Conservation (phyloP, 1,140 invertebrate species). For the Drosophila nigromelanica region DNA sequence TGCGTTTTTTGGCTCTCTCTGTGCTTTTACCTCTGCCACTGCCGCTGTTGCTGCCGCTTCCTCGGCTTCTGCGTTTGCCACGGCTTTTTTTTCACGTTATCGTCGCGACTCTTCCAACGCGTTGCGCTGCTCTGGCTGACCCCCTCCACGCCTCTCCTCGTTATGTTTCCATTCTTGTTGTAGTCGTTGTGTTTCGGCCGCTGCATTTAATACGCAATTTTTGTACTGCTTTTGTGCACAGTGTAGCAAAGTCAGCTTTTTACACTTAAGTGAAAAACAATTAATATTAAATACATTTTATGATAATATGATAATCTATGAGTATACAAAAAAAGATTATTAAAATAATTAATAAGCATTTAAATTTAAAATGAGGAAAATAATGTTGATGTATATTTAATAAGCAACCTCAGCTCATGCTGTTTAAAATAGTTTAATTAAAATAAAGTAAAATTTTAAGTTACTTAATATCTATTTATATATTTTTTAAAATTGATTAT, state of each 20-base stretch:
- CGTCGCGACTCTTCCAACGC: slow-evolving; percentile 52
- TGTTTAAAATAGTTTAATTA: too few relatives aligned
- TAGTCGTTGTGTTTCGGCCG: slow-evolving; percentile 60
- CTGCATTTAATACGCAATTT: slow-evolving; percentile 62
- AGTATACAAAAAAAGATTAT: too few relatives aligned
- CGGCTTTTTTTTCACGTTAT: slow-evolving; percentile 47
- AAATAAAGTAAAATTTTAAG: too few relatives aligned
- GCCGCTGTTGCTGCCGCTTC: background rate
- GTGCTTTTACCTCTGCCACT: slow-evolving; percentile 23
- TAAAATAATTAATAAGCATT: too few relatives aligned
- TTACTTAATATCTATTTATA: too few relatives aligned
- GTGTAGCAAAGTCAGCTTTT: slow-evolving; percentile 5
- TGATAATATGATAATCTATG: too few relatives aligned
- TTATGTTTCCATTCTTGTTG: slow-evolving; percentile 14
- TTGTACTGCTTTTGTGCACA: slow-evolving; percentile 60
- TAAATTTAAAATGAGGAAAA: too few relatives aligned
- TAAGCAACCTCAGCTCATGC: too few relatives aligned
- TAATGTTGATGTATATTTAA: too few relatives aligned
- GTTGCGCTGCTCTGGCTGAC: slow-evolving; percentile 13
- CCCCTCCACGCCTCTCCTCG: slow-evolving; percentile 3
- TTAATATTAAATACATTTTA: too few relatives aligned
- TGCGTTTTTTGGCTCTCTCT: slow-evolving; percentile 23
- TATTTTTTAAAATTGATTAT: too few relatives aligned
- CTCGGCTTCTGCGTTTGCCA: slow-evolving; percentile 23
- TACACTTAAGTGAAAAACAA: too few relatives aligned